A percentile compares a stretch with the other conserved stretches of the same genome.
Conservation (phyloP, 2,888 invertebrate species). For the Agapetus fuscipes region DNA sequence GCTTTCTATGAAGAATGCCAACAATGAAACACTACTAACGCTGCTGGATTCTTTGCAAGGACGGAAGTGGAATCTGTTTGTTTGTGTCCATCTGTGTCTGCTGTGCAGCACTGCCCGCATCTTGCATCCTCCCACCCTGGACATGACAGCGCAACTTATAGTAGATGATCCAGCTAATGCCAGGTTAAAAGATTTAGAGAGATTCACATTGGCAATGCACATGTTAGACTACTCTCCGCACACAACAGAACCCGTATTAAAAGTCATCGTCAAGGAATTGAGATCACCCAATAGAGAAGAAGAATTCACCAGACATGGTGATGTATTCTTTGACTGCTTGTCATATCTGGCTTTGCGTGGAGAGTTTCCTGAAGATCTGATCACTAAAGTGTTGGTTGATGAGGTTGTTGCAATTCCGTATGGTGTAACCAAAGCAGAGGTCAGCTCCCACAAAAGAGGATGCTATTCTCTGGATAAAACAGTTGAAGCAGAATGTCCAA, state of each 20-base stretch:
- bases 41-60: constrained; percentile 48
- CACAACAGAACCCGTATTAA: constrained; percentile 38
- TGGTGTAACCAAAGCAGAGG: no score
- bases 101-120: constrained; percentile 45
- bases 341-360: constrained; percentile 49
- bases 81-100: constrained; percentile 57
- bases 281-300: constrained; percentile 38
- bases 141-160: constrained; percentile 44
- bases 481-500: constrained; percentile 50
- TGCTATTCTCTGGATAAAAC: constrained; percentile 52
- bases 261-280: constrained; percentile 38
- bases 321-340: constrained; percentile 50
- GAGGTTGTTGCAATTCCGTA: constrained; percentile 48
- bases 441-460: no score
- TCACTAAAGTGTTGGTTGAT: constrained; percentile 45
- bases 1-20: constrained; percentile 42
- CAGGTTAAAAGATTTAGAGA: constrained; percentile 67
- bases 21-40: constrained; percentile 36
- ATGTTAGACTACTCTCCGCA: constrained; percentile 50
- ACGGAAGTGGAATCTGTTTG: constrained; percentile 48
- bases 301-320: constrained; percentile 50
- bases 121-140: constrained; percentile 36
- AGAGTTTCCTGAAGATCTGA: constrained; percentile 49
- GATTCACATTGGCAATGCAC: constrained; percentile 51
- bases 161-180: constrained; percentile 35